Conservation (phyloP, 2,113 vertebrate species). For the Proteles cristata region DNA sequence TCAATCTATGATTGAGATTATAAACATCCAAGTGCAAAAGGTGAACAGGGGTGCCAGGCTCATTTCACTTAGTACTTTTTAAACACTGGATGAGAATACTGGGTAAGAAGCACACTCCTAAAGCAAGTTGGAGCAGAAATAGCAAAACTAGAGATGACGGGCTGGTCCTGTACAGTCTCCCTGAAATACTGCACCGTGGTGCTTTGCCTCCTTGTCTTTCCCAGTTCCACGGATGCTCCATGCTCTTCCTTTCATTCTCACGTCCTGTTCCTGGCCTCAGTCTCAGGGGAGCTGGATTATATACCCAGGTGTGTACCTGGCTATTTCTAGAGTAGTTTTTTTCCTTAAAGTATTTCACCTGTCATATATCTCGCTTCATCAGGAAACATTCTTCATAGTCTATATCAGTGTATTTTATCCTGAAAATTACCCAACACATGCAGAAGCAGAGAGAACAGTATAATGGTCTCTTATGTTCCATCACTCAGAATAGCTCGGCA, state of each 20-base stretch:
- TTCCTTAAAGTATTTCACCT: neutral
- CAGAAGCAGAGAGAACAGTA: neutral
- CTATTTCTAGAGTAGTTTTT: neutral
- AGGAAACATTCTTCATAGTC: neutral
- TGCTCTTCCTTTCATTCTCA: neutral
- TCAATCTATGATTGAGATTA: neutral
- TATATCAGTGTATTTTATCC: neutral
- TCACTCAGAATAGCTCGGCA: neutral
- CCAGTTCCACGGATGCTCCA: accelerated
- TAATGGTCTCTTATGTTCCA: neutral
- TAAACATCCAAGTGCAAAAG: neutral
- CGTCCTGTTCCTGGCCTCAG: neutral
- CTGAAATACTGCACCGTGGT: accelerated
- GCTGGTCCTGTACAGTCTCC: neutral
- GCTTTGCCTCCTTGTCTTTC: neutral
- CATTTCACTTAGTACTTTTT: neutral
- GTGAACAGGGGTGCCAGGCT: neutral
- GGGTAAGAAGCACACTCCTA: neutral
- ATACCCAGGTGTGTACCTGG: neutral
- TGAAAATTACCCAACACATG: neutral
- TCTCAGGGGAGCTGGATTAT: neutral
- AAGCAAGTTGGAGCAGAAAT: neutral
- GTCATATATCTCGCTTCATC: neutral
- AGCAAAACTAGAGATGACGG: neutral
- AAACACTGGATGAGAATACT: neutral